A percentile compares a stretch with the other conserved stretches of the same genome.
phyloP scores from a whole-genome alignment of 1,140 invertebrate genomes.

The Lethrus apterus region DNA sequence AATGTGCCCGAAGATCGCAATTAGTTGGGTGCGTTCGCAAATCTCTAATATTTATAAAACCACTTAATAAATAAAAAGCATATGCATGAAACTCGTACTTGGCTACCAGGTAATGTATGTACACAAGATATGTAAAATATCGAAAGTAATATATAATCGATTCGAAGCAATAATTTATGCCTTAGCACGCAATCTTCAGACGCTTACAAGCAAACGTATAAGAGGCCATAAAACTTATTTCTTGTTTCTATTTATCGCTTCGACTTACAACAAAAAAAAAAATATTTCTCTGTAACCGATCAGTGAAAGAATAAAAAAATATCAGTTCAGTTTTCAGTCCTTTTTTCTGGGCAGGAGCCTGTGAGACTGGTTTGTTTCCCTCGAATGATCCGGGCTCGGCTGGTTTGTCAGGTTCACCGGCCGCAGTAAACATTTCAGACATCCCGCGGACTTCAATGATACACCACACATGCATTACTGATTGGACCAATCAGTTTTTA shows the following conservation, averaged over 20 bases:
- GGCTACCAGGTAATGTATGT: slow-evolving; percentile 32
- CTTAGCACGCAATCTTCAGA: slow-evolving; percentile 25
- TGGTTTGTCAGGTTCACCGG: slow-evolving; percentile 30
- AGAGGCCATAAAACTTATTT: slow-evolving; percentile 19
- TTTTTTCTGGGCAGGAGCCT: slow-evolving; percentile 26
- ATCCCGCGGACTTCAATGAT: slow-evolving; percentile 22
- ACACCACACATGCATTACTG: slow-evolving; percentile 17
- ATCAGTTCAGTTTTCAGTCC: slow-evolving; percentile 24
- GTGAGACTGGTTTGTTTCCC: slow-evolving; percentile 31
- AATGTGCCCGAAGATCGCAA: no score
- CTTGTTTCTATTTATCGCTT: slow-evolving; percentile 21
- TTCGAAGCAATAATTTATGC: slow-evolving; percentile 26
- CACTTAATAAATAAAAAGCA: slow-evolving; percentile 1
- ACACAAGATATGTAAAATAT: slow-evolving; percentile 29
- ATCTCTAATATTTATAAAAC: slow-evolving; percentile 6
- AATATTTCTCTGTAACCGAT: slow-evolving; percentile 21
- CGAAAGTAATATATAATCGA: slow-evolving; percentile 29
- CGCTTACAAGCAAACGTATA: slow-evolving; percentile 19
- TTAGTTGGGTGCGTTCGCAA: no score
- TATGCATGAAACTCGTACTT: slow-evolving; percentile 6
- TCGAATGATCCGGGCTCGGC: slow-evolving; percentile 23
- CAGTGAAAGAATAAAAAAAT: slow-evolving; percentile 23
- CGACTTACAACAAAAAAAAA: slow-evolving; percentile 6
- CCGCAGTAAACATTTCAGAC: slow-evolving; percentile 31
- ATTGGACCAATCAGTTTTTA: no score